Percentiles rank a stretch among this genome's conserved stretches.
These are phyloP conservation scores for Drosophila baimaii DNA, from an alignment of 1,140 invertebrate genomes.

Conservation along the genomic window DNA sequence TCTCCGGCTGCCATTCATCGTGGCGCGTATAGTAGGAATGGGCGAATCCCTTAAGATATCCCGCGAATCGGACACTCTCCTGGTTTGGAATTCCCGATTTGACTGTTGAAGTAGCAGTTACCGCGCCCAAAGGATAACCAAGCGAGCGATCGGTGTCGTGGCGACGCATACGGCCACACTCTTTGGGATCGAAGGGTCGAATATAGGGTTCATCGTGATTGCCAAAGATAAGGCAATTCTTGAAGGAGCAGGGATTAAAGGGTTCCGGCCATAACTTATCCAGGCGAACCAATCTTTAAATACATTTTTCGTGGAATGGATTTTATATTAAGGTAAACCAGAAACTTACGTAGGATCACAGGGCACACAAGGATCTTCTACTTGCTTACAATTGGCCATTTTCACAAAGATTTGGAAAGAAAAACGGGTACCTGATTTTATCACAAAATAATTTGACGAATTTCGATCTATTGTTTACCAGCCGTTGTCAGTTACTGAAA, in stretches of 20 bases:
- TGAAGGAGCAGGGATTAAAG: slow-evolving; percentile 53
- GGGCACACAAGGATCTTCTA: too few species aligned
- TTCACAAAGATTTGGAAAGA: slow-evolving; percentile 17
- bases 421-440: too few species aligned
- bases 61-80: slow-evolving; percentile 53
- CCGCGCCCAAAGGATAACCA: slow-evolving; percentile 57
- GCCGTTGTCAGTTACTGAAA: neutral
- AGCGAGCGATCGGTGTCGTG: slow-evolving; percentile 47
- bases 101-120: neutral
- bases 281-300: slow-evolving; percentile 19
- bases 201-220: slow-evolving; percentile 60
- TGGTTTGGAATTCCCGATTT: slow-evolving; percentile 33
- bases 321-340: rapidly evolving
- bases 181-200: slow-evolving; percentile 52
- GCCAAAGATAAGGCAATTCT: slow-evolving; percentile 57
- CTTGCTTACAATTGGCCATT: slow-evolving; percentile 27
- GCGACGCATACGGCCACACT: slow-evolving; percentile 35
- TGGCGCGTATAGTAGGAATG: too few species aligned
- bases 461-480: neutral
- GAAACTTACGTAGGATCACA: neutral
- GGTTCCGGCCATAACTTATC: neutral
- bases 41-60: too few species aligned
- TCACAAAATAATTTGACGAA: slow-evolving; percentile 32
- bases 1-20: too few species aligned
- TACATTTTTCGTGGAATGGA: neutral